phyloP scores from a whole-genome alignment of 2,113 vertebrate genomes.

The Prunella himalayana region DNA sequence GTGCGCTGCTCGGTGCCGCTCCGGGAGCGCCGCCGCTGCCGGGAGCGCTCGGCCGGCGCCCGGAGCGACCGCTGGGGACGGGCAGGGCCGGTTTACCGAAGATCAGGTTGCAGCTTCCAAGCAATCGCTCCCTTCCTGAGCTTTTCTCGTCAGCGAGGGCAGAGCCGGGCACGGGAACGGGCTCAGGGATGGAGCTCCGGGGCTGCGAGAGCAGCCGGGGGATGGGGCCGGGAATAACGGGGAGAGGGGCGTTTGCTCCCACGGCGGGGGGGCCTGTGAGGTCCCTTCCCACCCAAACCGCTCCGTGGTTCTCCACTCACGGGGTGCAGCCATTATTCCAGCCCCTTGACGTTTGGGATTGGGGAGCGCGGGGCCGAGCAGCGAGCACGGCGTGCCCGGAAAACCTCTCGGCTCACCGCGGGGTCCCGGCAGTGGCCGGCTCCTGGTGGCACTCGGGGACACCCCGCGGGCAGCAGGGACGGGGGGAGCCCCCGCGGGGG shows the following conservation, averaged over 20 bases:
- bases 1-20: rapidly evolving
- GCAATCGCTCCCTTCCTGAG: not conserved
- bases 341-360: rapidly evolving
- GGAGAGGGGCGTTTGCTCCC: not conserved
- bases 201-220: not conserved
- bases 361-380: not conserved
- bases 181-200: not conserved
- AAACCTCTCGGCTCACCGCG: not conserved
- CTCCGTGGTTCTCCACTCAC: rapidly evolving
- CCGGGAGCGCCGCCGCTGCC: not conserved
- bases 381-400: not conserved
- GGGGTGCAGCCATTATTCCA: rapidly evolving
- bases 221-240: not conserved
- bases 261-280: rapidly evolving
- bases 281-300: not conserved
- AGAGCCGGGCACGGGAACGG: not conserved
- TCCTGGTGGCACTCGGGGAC: not conserved
- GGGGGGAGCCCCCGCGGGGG: not conserved
- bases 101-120: not conserved
- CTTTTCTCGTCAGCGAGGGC: not conserved
- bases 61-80: not conserved
- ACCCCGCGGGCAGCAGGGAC: not conserved
- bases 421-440: rapidly evolving
- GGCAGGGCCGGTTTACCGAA: not conserved
- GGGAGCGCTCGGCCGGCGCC: not conserved